Evolutionary conservation across 2,888 invertebrate genomes (phyloP).

Genomic region (Cryptocheilus praepositus): DNA sequence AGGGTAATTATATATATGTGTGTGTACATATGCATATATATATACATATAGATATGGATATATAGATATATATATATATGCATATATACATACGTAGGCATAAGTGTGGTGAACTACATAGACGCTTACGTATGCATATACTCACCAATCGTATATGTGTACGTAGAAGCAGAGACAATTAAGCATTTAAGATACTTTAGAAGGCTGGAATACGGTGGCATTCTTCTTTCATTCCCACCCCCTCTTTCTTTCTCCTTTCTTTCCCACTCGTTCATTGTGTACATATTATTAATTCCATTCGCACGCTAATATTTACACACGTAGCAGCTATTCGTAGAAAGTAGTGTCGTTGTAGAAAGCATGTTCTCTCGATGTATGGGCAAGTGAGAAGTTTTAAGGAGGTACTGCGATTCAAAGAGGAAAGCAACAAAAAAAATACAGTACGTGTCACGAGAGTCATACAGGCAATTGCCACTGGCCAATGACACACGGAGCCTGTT

Average conservation of each 20-base stretch:
- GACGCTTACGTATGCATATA: no score
- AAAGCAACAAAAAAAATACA: no score
- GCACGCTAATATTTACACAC: conserved; percentile 24
- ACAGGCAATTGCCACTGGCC: no score
- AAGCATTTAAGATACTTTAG: no score
- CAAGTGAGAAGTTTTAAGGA: conserved; percentile 18
- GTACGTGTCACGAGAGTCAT: no score
- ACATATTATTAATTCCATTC: conserved; percentile 14
- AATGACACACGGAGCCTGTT: no score
- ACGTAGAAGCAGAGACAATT: no score
- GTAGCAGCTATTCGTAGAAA: conserved; percentile 44
- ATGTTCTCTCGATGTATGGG: conserved; percentile 43
- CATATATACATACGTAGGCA: conserved; percentile 20
- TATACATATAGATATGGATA: no score
- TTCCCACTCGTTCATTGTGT: conserved; percentile 15
- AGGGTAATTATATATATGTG: conserved; percentile 35
- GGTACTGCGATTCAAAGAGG: neutral
- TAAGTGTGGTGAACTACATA: neutral
- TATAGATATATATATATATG: conserved; percentile 14
- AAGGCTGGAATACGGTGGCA: conserved; percentile 10
- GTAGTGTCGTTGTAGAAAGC: conserved; percentile 34
- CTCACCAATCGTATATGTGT: no score
- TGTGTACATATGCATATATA: conserved; percentile 31
- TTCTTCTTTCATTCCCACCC: conserved; percentile 15
- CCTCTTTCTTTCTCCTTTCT: no score